Percentiles rank a stretch among this genome's conserved stretches.
These are phyloP conservation scores for Montifringilla adamsi DNA, from an alignment of 2,113 vertebrate genomes.

Conservation along the genomic window DNA sequence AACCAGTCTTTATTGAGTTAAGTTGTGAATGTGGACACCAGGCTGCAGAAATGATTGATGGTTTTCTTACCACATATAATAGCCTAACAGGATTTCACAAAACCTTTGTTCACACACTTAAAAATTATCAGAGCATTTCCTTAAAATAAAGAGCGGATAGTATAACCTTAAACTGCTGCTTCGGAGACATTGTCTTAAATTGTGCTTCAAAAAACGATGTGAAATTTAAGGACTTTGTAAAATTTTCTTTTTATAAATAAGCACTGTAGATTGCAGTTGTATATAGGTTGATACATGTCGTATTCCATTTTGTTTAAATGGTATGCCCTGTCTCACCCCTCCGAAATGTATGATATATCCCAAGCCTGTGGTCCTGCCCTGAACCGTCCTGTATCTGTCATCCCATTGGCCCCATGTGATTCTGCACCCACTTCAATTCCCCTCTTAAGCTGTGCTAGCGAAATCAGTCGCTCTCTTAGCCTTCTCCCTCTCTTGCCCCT, in stretches of 20 bases:
- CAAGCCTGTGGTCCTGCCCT: no score
- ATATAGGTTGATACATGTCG: not conserved
- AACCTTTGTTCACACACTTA: conserved; percentile 51
- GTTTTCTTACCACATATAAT: conserved; percentile 41
- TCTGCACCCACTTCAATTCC: no score
- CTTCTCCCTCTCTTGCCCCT: no score
- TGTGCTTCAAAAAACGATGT: not conserved
- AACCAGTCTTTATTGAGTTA: conserved; percentile 61
- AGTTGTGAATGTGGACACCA: conserved; percentile 31
- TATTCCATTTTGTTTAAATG: no score
- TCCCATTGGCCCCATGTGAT: no score
- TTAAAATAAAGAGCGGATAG: not conserved
- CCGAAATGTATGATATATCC: no score
- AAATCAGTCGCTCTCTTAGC: no score
- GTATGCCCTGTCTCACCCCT: no score
- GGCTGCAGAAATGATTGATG: conserved; percentile 67
- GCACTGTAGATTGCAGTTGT: not conserved
- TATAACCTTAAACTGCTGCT: not conserved
- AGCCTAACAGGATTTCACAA: conserved; percentile 57
- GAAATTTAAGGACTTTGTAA: not conserved
- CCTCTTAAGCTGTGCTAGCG: no score
- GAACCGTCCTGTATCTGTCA: no score
- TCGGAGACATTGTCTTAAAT: not conserved
- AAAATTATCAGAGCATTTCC: conserved; percentile 32
- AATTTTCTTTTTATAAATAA: not conserved